Evolutionary conservation across 2,888 invertebrate genomes (phyloP), one percentile per base, ranked within the genome.

Genomic region (Mesorhabditis spiculigera): DNA sequence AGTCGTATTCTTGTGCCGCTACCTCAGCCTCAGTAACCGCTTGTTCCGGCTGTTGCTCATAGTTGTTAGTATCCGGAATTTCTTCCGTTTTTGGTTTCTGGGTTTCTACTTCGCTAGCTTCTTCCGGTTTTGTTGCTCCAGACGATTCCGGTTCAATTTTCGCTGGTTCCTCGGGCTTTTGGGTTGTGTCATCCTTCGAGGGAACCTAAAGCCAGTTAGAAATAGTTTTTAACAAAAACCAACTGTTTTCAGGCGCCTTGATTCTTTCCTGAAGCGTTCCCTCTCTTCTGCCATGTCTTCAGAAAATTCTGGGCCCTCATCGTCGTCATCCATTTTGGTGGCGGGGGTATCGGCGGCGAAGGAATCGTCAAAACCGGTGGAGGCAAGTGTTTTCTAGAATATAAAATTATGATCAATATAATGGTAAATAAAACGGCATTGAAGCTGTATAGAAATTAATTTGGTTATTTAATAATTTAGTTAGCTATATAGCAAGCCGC

Each of bases 231-330:
- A n/a, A 13, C 58, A n/a, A 50, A 13, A 50, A 13, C 58, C 58
- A n/a, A 50, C 58, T 10, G 58, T 13, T 50, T 50, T 50, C n/a
- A 10, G 58, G n/a, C n/a, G 58, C 58, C 58, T n/a, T 6, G 13
- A 8, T 28, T n/a, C 16, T 43, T 73, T 71, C 68, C 71, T 62
- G 13, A 76, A 50, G 66, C 72, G 70, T 66, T 73, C 73, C 45
- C 80, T 63, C 50, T 78, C 76, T 61, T 78, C 78, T 45, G 72
- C 68, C 80, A 80, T 80, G 61, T 80, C 80, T 65, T 80, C 80
- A 3, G 78, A 78, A 66, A 80, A 80, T 8, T 73, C 74, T 0
- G 80, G 80, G 50, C 68, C 43, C 44, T 76, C 77, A 45, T 80
- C 80, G 64, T 77, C 75, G 5, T 74, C 75, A 10, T 73, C 74